These are phyloP conservation scores for Zaprionus davidi DNA, from an alignment of 1,140 invertebrate genomes.

Conservation along the genomic window DNA sequence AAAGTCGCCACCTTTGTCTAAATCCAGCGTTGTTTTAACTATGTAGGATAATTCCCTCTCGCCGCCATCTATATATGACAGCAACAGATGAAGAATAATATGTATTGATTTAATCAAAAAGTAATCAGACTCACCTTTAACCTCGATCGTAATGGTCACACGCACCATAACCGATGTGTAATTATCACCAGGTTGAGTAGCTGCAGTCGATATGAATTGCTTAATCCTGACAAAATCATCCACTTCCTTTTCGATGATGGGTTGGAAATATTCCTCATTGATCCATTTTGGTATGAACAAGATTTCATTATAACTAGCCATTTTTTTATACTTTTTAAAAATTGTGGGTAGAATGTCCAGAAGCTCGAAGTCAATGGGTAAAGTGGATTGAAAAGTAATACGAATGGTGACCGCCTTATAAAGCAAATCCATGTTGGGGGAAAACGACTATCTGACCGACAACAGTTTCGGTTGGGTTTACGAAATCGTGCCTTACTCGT, in stretches of 20 bases:
- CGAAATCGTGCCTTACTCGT: background rate
- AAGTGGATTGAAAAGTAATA: background rate
- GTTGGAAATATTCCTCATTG: conserved; percentile 84
- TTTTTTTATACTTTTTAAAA: background rate
- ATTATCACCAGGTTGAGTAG: conserved; percentile 75
- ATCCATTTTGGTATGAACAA: conserved; percentile 84
- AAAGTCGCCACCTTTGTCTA: background rate
- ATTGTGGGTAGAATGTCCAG: background rate
- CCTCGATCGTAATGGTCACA: conserved; percentile 55
- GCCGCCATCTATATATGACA: conserved; percentile 52
- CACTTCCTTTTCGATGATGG: conserved; percentile 81
- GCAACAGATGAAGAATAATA: background rate
- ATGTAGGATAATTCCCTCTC: conserved; percentile 61
- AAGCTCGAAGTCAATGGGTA: background rate
- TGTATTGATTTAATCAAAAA: background rate
- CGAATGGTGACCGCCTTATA: background rate
- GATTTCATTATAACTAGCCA: conserved; percentile 42
- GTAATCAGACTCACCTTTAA: conserved; percentile 55
- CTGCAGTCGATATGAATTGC: conserved; percentile 62
- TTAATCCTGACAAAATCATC: conserved; percentile 46
- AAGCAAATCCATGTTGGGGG: background rate
- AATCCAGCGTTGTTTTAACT: conserved; percentile 67
- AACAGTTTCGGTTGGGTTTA: background rate
- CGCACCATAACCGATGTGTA: conserved; percentile 79
- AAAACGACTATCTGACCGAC: background rate